Base-by-base conservation (phyloP, 2,888 invertebrate species). In the Ligdia adustata region DNA sequence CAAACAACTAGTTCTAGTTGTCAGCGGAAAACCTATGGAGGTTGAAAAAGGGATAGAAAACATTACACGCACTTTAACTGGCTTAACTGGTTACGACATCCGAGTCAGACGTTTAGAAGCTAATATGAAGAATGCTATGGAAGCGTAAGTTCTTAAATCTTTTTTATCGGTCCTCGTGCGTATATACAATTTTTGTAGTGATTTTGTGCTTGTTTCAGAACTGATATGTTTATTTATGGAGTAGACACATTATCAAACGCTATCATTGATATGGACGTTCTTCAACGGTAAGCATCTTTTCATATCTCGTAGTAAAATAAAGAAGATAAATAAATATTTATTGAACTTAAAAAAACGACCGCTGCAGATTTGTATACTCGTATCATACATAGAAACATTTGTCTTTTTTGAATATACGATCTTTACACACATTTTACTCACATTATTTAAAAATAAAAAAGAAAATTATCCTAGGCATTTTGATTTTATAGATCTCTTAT, bases 141-240 rank as follows among this genome's bases (percentile, higher is more conserved):
- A 94, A 61, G 93, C 93, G 95, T 95, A 84, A 92, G 94, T 92
- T 9, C 4, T 33, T 5, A 16, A 4, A 16, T 16, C 5, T 4
- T 16, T 16, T 4, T 16, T 16, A 4, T 3, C 5, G 5, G 5
- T 16, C 5, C 3, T n/a, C n/a, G n/a, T n/a, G n/a, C n/a, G 16
- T 16, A 16, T 24, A 24, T 24, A 24, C n/a, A 18, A 18, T 7
- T 18, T 18, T 3, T 9, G 2, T 34, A 18, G 4, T n/a, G n/a
- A n/a, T n/a, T n/a, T n/a, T n/a, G n/a, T n/a, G n/a, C n/a, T n/a
- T 56, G 50, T 91, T 92, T 56, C 86, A 96, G 96, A 37, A 97
- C 97, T 13, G 96, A 97, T 66, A 92, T 97, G 85, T 96, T 95
- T 65, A 91, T 97, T 47, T 97, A 97, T 69, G 97, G 95, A 1